These are phyloP conservation scores for Hoplodrina blanda DNA, from an alignment of 2,888 invertebrate genomes.

Conservation along the genomic window DNA sequence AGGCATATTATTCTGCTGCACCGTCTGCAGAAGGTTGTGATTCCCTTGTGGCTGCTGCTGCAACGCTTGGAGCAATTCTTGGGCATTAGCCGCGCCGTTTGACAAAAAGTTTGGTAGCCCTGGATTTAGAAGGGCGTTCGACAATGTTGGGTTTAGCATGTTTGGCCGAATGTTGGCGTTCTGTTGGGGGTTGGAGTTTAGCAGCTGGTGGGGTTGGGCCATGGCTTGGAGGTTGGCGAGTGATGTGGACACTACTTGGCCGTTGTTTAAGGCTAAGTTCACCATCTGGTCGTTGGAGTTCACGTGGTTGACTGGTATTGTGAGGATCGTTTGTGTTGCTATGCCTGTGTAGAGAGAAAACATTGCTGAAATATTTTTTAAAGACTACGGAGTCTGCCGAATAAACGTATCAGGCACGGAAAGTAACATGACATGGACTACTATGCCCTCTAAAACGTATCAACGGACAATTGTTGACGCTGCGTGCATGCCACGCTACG, in stretches of 20 bases:
- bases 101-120: slow-evolving; percentile 94
- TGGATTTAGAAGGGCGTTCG: slow-evolving; percentile 93
- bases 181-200: slow-evolving; percentile 91
- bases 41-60: slow-evolving; percentile 90
- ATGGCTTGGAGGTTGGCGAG: slow-evolving; percentile 95
- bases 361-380: neutral
- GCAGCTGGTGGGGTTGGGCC: slow-evolving; percentile 93
- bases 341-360: slow-evolving; percentile 92
- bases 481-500: no score
- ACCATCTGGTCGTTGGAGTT: slow-evolving; percentile 94
- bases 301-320: slow-evolving; percentile 98
- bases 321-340: slow-evolving; percentile 98
- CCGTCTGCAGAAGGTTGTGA: slow-evolving; percentile 87
- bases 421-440: no score
- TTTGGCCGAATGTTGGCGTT: slow-evolving; percentile 84
- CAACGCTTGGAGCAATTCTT: slow-evolving; percentile 94
- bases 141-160: slow-evolving; percentile 91
- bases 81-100: slow-evolving; percentile 92
- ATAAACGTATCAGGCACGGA: no score
- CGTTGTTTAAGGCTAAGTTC: slow-evolving; percentile 95
- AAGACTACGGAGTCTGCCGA: no score
- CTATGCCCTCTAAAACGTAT: no score
- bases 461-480: no score
- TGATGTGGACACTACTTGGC: slow-evolving; percentile 96
- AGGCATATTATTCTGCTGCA: slow-evolving; percentile 87